Evolutionary conservation across 2,888 invertebrate species (phyloP).

Genomic region (Camptogramma bilineatum): DNA sequence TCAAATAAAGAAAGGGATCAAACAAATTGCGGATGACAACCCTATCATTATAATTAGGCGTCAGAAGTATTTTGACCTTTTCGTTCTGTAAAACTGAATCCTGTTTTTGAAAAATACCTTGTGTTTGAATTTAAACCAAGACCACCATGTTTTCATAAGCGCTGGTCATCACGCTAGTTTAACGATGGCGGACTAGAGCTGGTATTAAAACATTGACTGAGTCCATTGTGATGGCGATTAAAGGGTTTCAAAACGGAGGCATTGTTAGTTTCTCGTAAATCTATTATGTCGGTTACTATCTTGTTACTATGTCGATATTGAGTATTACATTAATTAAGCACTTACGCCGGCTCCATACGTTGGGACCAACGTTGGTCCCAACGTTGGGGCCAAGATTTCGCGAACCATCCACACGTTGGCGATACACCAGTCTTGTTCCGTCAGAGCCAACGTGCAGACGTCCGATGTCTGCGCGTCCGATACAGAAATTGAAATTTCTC

Average conservation of each 20-base stretch:
- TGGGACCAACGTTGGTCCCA: too few species aligned
- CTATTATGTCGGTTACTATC: slow-evolving; percentile 13
- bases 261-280: slow-evolving; percentile 20
- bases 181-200: slow-evolving; percentile 3
- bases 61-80: not conserved
- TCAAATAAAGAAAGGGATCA: not conserved
- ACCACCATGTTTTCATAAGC: slow-evolving; percentile 15
- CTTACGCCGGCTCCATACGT: too few species aligned
- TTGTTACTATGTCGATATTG: slow-evolving; percentile 18
- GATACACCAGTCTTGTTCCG: too few species aligned
- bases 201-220: slow-evolving; percentile 17
- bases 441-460: too few species aligned
- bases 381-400: too few species aligned
- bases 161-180: not conserved
- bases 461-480: too few species aligned
- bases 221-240: slow-evolving; percentile 20
- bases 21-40: not conserved
- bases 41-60: not conserved
- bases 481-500: too few species aligned
- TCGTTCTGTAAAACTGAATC: not conserved
- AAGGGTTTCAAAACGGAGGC: slow-evolving; percentile 10
- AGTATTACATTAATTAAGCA: not conserved
- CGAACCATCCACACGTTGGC: too few species aligned
- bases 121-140: not conserved
- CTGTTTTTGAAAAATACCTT: not conserved